Evolutionary conservation across 1,140 invertebrate genomes (phyloP).

Genomic region (Drosophila bifasciata): DNA sequence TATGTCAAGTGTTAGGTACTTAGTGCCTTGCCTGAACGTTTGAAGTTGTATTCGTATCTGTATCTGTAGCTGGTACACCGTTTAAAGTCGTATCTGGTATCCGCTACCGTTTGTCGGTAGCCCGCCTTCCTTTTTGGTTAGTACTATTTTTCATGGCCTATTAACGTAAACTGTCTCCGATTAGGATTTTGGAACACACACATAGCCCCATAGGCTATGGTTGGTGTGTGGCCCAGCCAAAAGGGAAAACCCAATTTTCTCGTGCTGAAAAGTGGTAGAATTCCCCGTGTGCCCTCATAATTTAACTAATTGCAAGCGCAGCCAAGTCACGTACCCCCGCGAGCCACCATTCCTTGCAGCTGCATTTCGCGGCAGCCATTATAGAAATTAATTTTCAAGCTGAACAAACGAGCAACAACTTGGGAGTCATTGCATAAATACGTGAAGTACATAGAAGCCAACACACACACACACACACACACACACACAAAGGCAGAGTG

Average conservation of each 20-base stretch:
- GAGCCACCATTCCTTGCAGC: constrained; percentile 57
- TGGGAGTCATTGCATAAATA: constrained; percentile 80
- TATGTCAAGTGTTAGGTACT: constrained; percentile 82
- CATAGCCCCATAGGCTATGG: neutral
- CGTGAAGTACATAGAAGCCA: constrained; percentile 53
- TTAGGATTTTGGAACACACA: constrained; percentile 51
- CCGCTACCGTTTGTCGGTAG: constrained; percentile 55
- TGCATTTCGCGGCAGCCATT: constrained; percentile 81
- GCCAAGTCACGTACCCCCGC: constrained; percentile 63
- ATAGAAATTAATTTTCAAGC: constrained; percentile 83
- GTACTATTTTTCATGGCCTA: constrained; percentile 35
- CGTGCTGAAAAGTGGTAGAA: constrained; percentile 63
- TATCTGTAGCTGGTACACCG: constrained; percentile 25
- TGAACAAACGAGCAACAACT: constrained; percentile 82
- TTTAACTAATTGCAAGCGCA: constrained; percentile 81
- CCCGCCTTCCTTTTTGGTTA: constrained; percentile 17
- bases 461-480: constrained; percentile 24
- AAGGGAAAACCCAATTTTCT: constrained; percentile 61
- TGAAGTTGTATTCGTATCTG: constrained; percentile 17
- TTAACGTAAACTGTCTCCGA: constrained; percentile 65
- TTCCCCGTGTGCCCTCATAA: constrained; percentile 67
- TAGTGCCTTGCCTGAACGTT: constrained; percentile 59
- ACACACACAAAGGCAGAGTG: neutral
- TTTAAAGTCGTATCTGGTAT: constrained; percentile 1
- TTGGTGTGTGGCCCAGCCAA: constrained; percentile 28